Base-by-base conservation (phyloP, 2,888 invertebrate species). In the Eueremaeus valkanovi region DNA sequence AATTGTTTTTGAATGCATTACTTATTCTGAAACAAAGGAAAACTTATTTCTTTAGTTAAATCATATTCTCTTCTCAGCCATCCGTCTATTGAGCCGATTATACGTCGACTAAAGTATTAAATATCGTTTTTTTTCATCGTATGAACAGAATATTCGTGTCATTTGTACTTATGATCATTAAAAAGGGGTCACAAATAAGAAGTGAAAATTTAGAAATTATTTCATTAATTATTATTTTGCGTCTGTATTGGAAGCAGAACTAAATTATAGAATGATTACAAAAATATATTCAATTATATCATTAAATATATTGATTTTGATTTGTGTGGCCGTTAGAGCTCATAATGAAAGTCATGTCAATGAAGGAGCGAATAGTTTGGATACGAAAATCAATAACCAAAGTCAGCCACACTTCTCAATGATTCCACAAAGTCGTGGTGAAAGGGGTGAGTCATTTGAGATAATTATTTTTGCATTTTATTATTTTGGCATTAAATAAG, bases 391-490 rank as follows among this genome's bases (percentile, higher is more conserved):
- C 24, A 24, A 61, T 61, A 61, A 61, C 29, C 29, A 31, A 18
- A 21, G 31, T 16, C 31, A 61, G 9, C 61, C 21, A 16, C 24
- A 31, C 33, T 18, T 24, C 16, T 40, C 21, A 33, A 33, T 63
- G 33, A 36, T n/a, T 33, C 16, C 63, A 40, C n/a, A 40, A 40
- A 68, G 24, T 68, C 68, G 68, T 68, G 68, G 36, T 36, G 40
- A 24, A 21, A 68, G 68, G 21, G 68, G 68, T 68, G 24, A 68
- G 68, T 68, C 40, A 18, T 68, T 2, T 40, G n/a, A n/a, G n/a
- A n/a, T n/a, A n/a, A 11, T 21, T 36, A 11, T 40, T 36, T 36
- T 36, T 36, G 11, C 36, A 36, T 36, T n/a, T n/a, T n/a, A n/a
- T n/a, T n/a, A n/a, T n/a, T n/a, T n/a, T n/a, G n/a, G n/a, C n/a